Evolutionary conservation across 2,113 vertebrate species (phyloP), one percentile per base, ranked within the genome.

Genomic region (Ceyx margarethae): DNA sequence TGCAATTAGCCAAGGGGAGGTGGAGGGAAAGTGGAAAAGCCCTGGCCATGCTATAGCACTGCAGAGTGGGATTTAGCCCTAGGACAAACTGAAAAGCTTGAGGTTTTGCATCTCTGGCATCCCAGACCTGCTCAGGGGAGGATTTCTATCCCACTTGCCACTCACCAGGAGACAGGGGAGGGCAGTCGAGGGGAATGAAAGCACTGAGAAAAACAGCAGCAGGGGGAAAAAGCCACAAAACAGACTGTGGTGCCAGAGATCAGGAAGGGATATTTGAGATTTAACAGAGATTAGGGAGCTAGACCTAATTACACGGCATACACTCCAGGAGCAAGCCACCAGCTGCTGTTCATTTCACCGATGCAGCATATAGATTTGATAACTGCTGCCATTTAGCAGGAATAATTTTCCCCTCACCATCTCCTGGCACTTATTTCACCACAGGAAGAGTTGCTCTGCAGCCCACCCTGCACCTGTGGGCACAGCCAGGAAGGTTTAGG

Each of bases 281-380:
- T 93, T 79, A 85, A 74, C 57, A 81, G 80, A 89, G 85, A 42
- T 9, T 62, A 61, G 43, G 93, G 75, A 91, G 65, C 75, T 86
- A 93, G 89, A 86, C 71, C 46, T 89, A 93, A 94, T 90, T 94
- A 86, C 80, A 87, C 0, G 0, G 53, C 80, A 54, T 0, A 1
- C 42, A 56, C 71, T 81, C 6, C 5, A 2, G 85, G 77, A 80
- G 61, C 1, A 0, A 91, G 90, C 83, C 46, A 81, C 56, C 1
- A 11, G 85, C 92, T 95, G 90, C 58, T 4, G 2, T 46, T 84
- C 4, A 3, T 71, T 73, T 79, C 74, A 81, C 37, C 0, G 3
- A 61, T 72, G 48, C 58, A 46, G 60, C 0, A 0, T 35, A 72
- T 25, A 89, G 73, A 81, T 90, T 61, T 80, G 92, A 74, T 91